A percentile compares a stretch with the other conserved stretches of the same genome.
Evolutionary conservation across 2,797 vertebrate species (phyloP).

Genomic region (Tamandua tetradactyla): DNA sequence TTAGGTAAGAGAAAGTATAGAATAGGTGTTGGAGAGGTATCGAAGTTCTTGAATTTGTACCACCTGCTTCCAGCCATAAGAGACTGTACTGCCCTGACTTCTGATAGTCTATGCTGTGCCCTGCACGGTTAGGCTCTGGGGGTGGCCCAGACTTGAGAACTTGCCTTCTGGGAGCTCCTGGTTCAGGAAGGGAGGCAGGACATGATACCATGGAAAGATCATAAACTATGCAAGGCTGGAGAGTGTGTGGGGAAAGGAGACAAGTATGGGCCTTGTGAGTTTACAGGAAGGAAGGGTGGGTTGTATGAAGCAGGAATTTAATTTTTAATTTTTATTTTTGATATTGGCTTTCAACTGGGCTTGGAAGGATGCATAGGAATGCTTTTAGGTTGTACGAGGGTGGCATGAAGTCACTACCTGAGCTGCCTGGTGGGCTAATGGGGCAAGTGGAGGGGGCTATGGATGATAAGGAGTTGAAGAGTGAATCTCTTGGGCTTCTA

Average conservation of each 20-base stretch:
- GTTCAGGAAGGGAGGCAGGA: background rate
- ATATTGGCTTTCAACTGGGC: background rate
- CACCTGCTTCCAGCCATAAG: background rate
- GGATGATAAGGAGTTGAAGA: background rate
- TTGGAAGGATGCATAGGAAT: background rate
- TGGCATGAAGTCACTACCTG: background rate
- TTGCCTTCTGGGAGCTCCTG: background rate
- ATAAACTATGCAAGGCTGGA: background rate
- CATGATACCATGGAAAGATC: background rate
- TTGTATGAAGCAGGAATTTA: background rate
- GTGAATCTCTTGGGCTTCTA: background rate
- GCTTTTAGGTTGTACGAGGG: background rate
- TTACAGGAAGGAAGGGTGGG: background rate
- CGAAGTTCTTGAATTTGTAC: background rate
- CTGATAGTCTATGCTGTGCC: too few species aligned
- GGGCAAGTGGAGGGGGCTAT: background rate
- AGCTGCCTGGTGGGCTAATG: background rate
- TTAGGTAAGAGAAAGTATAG: background rate
- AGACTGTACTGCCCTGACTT: background rate
- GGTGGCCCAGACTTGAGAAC: background rate
- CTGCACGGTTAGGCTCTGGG: background rate
- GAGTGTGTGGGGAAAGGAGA: background rate
- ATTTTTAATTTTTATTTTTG: background rate
- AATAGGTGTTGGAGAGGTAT: background rate
- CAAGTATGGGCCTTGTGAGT: background rate